These are phyloP conservation scores for Apoderus coryli DNA, from an alignment of 2,888 invertebrate species.

Conservation along the genomic window DNA sequence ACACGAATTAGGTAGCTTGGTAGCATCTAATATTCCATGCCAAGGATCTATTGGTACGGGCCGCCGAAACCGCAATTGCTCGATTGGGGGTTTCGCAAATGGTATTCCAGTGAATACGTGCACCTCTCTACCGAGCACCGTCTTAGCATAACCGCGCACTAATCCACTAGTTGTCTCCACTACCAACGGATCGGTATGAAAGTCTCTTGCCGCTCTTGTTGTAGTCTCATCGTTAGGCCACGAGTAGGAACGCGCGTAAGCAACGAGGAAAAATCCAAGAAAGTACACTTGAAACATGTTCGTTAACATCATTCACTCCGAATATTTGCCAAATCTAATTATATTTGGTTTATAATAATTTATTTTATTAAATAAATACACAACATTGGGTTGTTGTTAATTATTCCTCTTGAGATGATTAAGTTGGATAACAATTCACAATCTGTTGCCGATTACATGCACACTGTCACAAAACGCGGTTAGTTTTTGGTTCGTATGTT, in stretches of 20 bases:
- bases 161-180: conserved; percentile 73
- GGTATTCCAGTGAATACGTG: conserved; percentile 83
- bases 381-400: too few relatives aligned
- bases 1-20: conserved; percentile 70
- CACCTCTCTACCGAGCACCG: conserved; percentile 71
- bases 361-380: too few relatives aligned
- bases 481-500: too few relatives aligned
- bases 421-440: too few relatives aligned
- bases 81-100: conserved; percentile 80
- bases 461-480: too few relatives aligned
- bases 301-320: too few relatives aligned
- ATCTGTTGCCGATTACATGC: too few relatives aligned
- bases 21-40: conserved; percentile 75
- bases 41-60: conserved; percentile 78
- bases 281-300: too few relatives aligned
- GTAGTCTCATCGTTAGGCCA: conserved; percentile 32
- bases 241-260: conserved; percentile 27
- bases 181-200: conserved; percentile 54
- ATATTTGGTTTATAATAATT: too few relatives aligned
- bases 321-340: too few relatives aligned
- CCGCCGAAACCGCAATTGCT: conserved; percentile 69
- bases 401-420: too few relatives aligned
- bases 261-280: too few relatives aligned
- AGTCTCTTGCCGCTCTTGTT: conserved; percentile 29
- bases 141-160: conserved; percentile 65